Evolutionary conservation across 2,113 vertebrate species (phyloP), one percentile per base, ranked within the genome.

Genomic region (Hydrolagus affinis): DNA sequence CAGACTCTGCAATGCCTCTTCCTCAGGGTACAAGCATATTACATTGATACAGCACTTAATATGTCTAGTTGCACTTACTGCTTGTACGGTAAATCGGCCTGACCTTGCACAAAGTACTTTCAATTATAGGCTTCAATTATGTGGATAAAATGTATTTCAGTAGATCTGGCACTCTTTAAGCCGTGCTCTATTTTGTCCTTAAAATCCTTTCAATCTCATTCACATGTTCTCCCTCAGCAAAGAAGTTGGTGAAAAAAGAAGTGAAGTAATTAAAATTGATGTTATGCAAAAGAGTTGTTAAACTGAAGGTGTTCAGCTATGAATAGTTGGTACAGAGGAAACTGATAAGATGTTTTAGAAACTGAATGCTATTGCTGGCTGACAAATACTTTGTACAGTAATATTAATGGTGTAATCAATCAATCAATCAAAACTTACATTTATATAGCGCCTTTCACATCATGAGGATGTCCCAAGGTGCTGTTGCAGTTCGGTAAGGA

Each of bases 11-110:
- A 68, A 14, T 64, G 19, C 19, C 25, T 83, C 17, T 9, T 83
- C 66, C 62, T 15, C 25, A 66, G 62, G 60, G 15, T 15, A 56
- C 17, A 32, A 83, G 62, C 30, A 62, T 28, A 64, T 83, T 21
- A 66, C 62, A 83, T 23, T 83, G 60, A 83, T 64, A 83, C 25
- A 30, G 78, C 14, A 66, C 78, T 66, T 66, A 83, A 60, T 11
- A 68, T 83, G 62, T 66, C 78, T 66, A 23, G 62, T 30, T 83
- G 60, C 62, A 83, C 78, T 83, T 83, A 83, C 78, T 9, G 66
- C 15, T 30, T 62, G 32, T 32, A 66, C 1, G 2, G 11, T 68
- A 32, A 83, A 68, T 83, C 30, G 59, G 28, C 25, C 28, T 83
- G 78, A 83, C 78, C 62, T 66, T 83, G 78, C 59, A 60, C 78